Base-by-base conservation (phyloP, 2,797 vertebrate species). In the Dromococcyx pavoninus region DNA sequence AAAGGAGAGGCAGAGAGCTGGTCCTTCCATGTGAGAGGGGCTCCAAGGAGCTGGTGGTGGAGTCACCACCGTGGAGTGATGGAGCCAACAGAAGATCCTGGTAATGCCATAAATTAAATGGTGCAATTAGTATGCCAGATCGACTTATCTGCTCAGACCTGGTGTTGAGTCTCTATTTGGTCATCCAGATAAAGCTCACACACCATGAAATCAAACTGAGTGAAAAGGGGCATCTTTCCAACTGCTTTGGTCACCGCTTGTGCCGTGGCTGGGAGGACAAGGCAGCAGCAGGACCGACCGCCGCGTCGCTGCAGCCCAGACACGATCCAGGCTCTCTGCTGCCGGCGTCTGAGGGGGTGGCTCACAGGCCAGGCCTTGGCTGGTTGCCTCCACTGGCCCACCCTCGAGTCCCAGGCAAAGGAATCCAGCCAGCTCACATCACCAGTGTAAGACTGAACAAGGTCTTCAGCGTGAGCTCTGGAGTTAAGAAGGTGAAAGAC, bases 251-350 rank as follows among this genome's bases (percentile, higher is more conserved):
- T n/a, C 54, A 2, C 56, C 0, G 5, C 7, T 27, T 51, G 54
- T 32, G 64, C n/a, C 22, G 27, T 4, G 33, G 50, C 4, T 37
- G 77, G 33, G 46, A 64, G 9, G 17, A 18, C 22, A 10, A 25
- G 83, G 39, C 41, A 54, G 61, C 35, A 4, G 72, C 1, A 17
- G 81, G 65, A 6, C 57, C 10, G 70, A 8, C 13, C 16, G 60
- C 4, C 2, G 0, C 2, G 21, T 15, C 3, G 1, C 13, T 18
- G 3, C 28, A 5, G 32, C 23, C 24, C 24, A 9, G n/a, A 9
- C 5, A 1, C 14, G 4, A 53, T 44, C 62, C 71, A 32, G 69
- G 18, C 62, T 77, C 71, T 1, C n/a, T n/a, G 25, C 56, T 58
- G 61, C 61, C 64, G 2, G 3, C 32, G 7, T 7, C 39, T 3